Evolutionary conservation across 2,113 vertebrate species (phyloP).

Genomic region (Neopipo cinnamomea): DNA sequence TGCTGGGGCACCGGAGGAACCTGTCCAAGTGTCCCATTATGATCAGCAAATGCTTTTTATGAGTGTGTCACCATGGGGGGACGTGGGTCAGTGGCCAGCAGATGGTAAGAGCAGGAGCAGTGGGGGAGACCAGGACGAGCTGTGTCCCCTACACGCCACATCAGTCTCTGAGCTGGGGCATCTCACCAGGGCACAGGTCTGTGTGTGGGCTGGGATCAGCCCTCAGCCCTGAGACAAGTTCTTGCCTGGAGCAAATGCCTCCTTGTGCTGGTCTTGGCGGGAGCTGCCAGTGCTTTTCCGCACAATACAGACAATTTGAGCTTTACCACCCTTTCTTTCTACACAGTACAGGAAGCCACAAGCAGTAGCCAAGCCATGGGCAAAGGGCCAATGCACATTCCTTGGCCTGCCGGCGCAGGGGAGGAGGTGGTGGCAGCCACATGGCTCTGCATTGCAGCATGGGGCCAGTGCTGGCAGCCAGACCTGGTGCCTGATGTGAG

Average conservation of each 20-base stretch:
- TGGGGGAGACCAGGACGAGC: not conserved
- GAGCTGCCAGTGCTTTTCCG: not conserved
- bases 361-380: not conserved
- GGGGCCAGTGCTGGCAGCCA: not conserved
- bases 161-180: not conserved
- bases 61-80: not conserved
- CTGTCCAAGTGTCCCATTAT: not conserved
- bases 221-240: rapidly evolving
- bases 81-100: not conserved
- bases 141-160: rapidly evolving
- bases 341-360: not conserved
- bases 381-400: conserved; percentile 16
- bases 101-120: not conserved
- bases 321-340: not conserved
- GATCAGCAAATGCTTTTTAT: not conserved
- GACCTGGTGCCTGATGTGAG: not conserved
- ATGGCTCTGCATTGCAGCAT: not conserved
- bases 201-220: not conserved
- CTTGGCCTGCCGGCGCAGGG: not conserved
- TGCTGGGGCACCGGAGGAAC: not conserved
- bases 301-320: not conserved
- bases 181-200: not conserved
- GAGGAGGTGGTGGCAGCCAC: not conserved
- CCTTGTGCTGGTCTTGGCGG: not conserved
- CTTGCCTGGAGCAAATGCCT: not conserved